Conservation (phyloP, 2,888 invertebrate species). For the Encarsia formosa region DNA sequence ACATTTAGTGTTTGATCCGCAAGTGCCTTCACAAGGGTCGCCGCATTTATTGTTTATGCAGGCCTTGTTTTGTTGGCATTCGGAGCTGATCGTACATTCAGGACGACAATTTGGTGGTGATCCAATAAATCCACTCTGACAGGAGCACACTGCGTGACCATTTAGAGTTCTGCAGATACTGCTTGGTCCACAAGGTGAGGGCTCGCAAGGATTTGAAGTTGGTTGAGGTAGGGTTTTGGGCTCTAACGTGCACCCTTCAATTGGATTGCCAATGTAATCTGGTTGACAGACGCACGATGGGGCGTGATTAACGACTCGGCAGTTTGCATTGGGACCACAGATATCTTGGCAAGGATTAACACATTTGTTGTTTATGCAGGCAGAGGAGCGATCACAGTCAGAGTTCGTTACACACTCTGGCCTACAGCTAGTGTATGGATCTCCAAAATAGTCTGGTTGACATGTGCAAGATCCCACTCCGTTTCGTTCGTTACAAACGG, state of each 20-base stretch:
- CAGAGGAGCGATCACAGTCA: constrained; percentile 71
- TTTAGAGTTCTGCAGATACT: constrained; percentile 73
- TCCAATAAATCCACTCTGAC: constrained; percentile 70
- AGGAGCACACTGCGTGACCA: constrained; percentile 77
- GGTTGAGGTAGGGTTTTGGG: constrained; percentile 31
- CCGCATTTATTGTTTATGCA: constrained; percentile 77
- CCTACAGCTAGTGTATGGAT: constrained; percentile 80
- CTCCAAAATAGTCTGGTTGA: constrained; percentile 76
- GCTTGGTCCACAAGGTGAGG: constrained; percentile 81
- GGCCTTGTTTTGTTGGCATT: constrained; percentile 75
- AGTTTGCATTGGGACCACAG: constrained; percentile 77
- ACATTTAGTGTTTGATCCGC: constrained; percentile 77
- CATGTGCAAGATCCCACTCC: constrained; percentile 82
- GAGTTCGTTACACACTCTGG: constrained; percentile 83
- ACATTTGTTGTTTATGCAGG: constrained; percentile 83
- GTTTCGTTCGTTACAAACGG: constrained; percentile 76
- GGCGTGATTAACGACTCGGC: constrained; percentile 75
- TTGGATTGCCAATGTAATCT: constrained; percentile 76
- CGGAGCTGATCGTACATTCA: constrained; percentile 79
- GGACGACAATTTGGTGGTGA: constrained; percentile 76
- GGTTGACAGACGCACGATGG: constrained; percentile 76
- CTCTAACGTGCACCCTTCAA: constrained; percentile 53
- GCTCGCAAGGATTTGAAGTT: constrained; percentile 63
- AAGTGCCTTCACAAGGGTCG: constrained; percentile 78
- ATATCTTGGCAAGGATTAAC: constrained; percentile 77